These are phyloP conservation scores for Dromococcyx pavoninus DNA, from an alignment of 2,797 vertebrate species.

Conservation along the genomic window DNA sequence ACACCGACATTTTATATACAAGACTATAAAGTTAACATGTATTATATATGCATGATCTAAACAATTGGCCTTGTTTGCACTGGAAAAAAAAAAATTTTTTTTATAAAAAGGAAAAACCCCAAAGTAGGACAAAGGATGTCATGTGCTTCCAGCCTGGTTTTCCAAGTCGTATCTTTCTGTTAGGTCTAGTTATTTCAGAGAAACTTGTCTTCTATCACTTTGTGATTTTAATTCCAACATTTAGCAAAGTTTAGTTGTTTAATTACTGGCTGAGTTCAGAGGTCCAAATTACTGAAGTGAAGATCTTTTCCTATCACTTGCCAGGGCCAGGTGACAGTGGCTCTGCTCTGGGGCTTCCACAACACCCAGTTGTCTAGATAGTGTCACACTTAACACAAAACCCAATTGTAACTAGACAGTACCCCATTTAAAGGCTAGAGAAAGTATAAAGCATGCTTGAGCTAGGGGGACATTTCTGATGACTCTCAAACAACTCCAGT, in stretches of 20 bases:
- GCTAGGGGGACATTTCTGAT: not conserved
- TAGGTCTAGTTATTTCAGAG: not conserved
- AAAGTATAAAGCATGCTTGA: not conserved
- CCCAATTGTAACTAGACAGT: not conserved
- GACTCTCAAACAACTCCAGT: not conserved
- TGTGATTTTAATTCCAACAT: conserved; percentile 19
- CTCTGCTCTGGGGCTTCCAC: not conserved
- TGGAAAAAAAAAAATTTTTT: not conserved
- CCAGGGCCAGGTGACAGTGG: not conserved
- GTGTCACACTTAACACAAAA: not conserved
- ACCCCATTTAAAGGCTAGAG: not conserved
- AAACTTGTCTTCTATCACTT: not conserved
- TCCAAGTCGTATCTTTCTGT: conserved; percentile 3
- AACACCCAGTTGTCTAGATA: not conserved
- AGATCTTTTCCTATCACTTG: not conserved
- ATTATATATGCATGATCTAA: not conserved
- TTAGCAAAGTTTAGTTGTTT: conserved; percentile 34
- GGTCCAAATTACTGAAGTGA: not conserved
- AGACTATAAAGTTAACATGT: not conserved
- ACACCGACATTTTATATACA: not conserved
- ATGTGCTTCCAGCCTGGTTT: not conserved
- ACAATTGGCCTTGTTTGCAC: not conserved
- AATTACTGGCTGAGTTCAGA: not conserved
- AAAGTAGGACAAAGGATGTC: not conserved
- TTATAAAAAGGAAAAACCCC: not conserved